Conservation (phyloP, 2,888 invertebrate species). For the Hetaerina titia region DNA sequence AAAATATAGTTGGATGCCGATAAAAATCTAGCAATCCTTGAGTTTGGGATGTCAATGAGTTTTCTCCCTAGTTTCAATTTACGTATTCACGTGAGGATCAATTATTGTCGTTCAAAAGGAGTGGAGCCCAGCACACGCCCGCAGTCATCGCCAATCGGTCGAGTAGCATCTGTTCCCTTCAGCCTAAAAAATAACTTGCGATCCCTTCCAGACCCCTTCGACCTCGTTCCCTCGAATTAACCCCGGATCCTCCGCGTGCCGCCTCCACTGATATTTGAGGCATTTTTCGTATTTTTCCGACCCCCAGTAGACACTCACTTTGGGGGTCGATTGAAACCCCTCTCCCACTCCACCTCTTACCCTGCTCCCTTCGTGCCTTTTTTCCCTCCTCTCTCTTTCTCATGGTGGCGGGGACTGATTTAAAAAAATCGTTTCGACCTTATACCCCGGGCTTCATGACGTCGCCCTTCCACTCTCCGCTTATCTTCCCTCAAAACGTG, state of each 20-base stretch:
- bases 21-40: no score
- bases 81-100: no score
- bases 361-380: background rate
- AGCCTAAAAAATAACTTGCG: background rate
- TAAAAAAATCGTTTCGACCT: constrained; percentile 51
- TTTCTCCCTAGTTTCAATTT: no score
- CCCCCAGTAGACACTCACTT: background rate
- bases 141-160: background rate
- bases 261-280: background rate
- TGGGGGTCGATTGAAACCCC: constrained; percentile 41
- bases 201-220: background rate
- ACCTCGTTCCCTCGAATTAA: background rate
- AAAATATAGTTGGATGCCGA: no score
- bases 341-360: background rate
- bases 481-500: constrained; percentile 40
- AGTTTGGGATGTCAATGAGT: no score
- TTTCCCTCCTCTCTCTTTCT: background rate
- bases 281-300: background rate
- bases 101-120: no score
- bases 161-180: background rate
- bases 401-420: constrained; percentile 46
- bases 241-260: background rate
- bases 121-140: background rate
- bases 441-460: constrained; percentile 18
- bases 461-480: constrained; percentile 29